Evolutionary conservation across 1,140 invertebrate genomes (phyloP), one percentile per base, ranked within the genome.

Genomic region (Amphibalanus amphitrite): DNA sequence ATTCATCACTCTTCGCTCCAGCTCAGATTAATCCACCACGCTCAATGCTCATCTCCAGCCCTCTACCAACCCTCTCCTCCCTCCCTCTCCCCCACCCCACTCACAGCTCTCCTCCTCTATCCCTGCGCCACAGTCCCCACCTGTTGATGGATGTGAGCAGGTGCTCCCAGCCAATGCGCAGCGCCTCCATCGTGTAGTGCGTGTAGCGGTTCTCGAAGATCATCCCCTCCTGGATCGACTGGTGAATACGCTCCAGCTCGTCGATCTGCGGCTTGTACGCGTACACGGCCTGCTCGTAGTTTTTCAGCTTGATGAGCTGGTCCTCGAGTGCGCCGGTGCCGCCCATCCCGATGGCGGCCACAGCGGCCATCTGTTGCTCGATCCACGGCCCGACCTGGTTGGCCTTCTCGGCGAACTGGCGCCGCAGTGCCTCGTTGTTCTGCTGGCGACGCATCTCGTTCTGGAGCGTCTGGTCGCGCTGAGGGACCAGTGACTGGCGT

Each of bases 361-460:
- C 94, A 47, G 92, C 90, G 82, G 97, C 96, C 85, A 98, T 90
- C 84, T 98, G 95, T 72, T 91, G 85, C 84, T 99, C 97, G 79
- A 99, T 95, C 96, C 95, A 99, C 75, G 96, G 96, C 74, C 97
- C 97, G 75, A 99, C 93, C 75, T 89, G 87, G 81, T 99, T 99
- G 69, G 97, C 95, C 82, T 98, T 98, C 79, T 97, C 93, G 73
- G 95, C 97, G 81, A 99, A 99, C 84, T 97, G 92, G 75, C 93
- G 86, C 77, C 97, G 88, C 73, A 99, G 85, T 79, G 90, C 88
- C 84, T 99, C 96, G 81, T 99, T 99, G 82, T 94, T 95, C 82
- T 98, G 94, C 83, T 99, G 96, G 82, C 96, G 95, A 81, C 91
- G 89, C 76, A 96, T 87, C 84, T 99, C 96, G 72, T 89, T 88